phyloP scores from a whole-genome alignment of 64 coral and sea anemone species.

The Exaiptasia diaphana region DNA sequence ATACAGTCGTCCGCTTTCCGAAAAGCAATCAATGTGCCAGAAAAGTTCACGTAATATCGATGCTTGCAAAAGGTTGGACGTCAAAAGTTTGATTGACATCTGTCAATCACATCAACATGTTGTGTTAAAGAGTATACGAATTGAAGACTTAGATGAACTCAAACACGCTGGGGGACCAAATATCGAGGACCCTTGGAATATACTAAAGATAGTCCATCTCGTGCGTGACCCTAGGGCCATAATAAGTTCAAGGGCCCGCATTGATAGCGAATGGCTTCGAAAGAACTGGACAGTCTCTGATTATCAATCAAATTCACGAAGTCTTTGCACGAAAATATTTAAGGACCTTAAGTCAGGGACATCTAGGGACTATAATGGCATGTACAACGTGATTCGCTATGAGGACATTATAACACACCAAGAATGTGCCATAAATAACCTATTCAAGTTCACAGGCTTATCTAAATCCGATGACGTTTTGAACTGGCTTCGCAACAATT shows the following conservation, averaged over 20 bases:
- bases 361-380: not conserved
- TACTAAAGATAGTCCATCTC: conserved; percentile 28
- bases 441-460: conserved; percentile 22
- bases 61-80: conserved; percentile 36
- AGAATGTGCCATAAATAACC: conserved; percentile 8
- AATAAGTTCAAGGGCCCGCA: conserved; percentile 46
- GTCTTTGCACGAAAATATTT: conserved; percentile 38
- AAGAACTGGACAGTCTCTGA: not conserved
- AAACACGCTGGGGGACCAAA: not conserved
- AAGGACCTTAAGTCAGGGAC: conserved; percentile 39
- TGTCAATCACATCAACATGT: conserved; percentile 43
- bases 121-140: conserved; percentile 49
- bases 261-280: not conserved
- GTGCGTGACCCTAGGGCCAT: conserved; percentile 61
- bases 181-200: conserved; percentile 2
- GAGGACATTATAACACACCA: conserved; percentile 37
- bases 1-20: not conserved
- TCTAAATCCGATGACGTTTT: not conserved
- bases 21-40: conserved; percentile 15
- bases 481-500: conserved; percentile 34
- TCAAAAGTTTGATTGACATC: conserved; percentile 28
- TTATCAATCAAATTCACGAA: not conserved
- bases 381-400: conserved; percentile 57
- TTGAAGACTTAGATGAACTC: conserved; percentile 16
- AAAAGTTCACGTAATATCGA: not conserved